A percentile compares a stretch with the other conserved stretches of the same genome.
Conservation (phyloP, 2,888 invertebrate genomes). For the Caenorhabditis sp. region DNA sequence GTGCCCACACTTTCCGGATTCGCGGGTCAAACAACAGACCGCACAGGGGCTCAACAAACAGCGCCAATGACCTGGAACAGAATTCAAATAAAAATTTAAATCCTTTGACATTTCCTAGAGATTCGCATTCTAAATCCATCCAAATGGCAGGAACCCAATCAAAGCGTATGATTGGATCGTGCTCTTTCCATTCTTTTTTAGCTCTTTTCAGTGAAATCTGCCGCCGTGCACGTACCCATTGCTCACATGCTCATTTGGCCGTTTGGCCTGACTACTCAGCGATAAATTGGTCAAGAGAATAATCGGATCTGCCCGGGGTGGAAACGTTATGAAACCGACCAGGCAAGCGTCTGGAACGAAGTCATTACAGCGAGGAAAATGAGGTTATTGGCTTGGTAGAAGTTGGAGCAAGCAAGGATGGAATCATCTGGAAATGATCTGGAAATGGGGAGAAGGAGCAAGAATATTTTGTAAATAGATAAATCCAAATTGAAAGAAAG, state of each 20-base stretch:
- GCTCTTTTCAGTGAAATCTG: neutral
- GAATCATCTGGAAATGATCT: no score
- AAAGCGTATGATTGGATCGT: no score
- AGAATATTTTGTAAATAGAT: no score
- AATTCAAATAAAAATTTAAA: neutral
- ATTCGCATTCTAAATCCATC: no score
- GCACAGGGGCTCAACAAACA: constrained; percentile 26
- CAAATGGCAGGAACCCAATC: no score
- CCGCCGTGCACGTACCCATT: no score
- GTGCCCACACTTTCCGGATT: constrained; percentile 26
- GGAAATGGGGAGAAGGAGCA: no score
- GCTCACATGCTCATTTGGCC: neutral
- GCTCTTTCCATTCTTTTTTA: no score
- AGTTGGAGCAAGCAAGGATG: neutral
- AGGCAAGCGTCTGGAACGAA: constrained; percentile 24
- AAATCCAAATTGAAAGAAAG: neutral
- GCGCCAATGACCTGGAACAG: constrained; percentile 30
- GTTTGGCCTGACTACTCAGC: neutral
- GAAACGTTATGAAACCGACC: constrained; percentile 1
- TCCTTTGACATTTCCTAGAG: neutral
- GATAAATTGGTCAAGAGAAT: constrained; percentile 16
- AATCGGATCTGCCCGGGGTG: neutral
- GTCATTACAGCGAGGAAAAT: constrained; percentile 8
- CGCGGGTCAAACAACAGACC: constrained; percentile 27
- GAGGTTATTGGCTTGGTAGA: neutral